These are phyloP conservation scores for Druon quercuslanigerum DNA, from an alignment of 1,140 invertebrate species.

Conservation along the genomic window DNA sequence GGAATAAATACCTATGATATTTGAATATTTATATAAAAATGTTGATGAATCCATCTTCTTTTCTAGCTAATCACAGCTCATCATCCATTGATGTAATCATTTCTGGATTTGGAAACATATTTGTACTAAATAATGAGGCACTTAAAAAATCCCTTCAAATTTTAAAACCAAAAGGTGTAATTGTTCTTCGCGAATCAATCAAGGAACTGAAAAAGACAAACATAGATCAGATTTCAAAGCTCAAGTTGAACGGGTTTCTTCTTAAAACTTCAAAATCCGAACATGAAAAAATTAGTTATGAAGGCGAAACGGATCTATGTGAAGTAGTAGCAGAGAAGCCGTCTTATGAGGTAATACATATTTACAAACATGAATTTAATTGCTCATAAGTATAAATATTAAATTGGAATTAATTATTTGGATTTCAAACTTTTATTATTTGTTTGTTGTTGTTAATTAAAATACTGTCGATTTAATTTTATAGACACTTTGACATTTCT, in stretches of 20 bases:
- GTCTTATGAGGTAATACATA: constrained; percentile 76
- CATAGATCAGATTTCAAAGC: constrained; percentile 71
- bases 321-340: constrained; percentile 79
- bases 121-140: constrained; percentile 72
- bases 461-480: too few species aligned
- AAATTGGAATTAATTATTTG: too few species aligned
- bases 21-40: too few species aligned
- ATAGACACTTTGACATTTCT: too few species aligned
- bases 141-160: constrained; percentile 77
- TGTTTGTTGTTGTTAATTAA: too few species aligned
- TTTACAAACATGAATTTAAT: too few species aligned
- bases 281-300: constrained; percentile 78
- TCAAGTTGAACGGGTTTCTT: constrained; percentile 82
- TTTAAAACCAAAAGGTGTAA: constrained; percentile 77
- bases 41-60: not conserved
- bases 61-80: constrained; percentile 74
- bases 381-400: too few species aligned
- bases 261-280: constrained; percentile 76
- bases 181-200: constrained; percentile 59
- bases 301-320: constrained; percentile 68
- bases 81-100: constrained; percentile 79
- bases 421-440: too few species aligned
- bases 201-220: constrained; percentile 38
- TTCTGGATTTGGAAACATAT: constrained; percentile 74
- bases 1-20: too few species aligned